Evolutionary conservation across 2,888 invertebrate genomes (phyloP).

Genomic region (Amaurobius ferox): DNA sequence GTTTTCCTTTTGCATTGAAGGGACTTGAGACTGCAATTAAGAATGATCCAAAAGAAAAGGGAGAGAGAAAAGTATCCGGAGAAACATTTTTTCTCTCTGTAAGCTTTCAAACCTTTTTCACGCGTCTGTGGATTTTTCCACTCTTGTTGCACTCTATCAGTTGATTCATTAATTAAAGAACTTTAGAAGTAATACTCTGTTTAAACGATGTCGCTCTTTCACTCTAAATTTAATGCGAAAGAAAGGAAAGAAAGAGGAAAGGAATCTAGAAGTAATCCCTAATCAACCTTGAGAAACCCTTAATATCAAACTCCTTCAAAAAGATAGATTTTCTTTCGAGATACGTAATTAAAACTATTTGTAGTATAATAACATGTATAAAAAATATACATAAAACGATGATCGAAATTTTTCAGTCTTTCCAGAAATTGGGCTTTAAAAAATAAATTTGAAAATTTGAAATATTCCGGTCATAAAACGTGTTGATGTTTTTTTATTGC

Average conservation of each 20-base stretch:
- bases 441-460: too few species aligned
- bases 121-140: slow-evolving; percentile 37
- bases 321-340: too few species aligned
- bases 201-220: slow-evolving; percentile 19
- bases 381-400: too few species aligned
- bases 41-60: slow-evolving; percentile 29
- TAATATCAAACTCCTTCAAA: too few species aligned
- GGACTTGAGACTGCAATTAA: slow-evolving; percentile 57
- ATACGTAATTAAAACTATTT: too few species aligned
- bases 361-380: too few species aligned
- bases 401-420: too few species aligned
- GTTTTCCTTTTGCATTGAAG: slow-evolving; percentile 26
- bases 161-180: slow-evolving; percentile 60
- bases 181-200: slow-evolving; percentile 31
- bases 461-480: too few species aligned
- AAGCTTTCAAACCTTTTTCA: slow-evolving; percentile 31
- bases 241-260: neutral
- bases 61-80: slow-evolving; percentile 6
- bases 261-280: neutral
- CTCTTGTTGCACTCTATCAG: slow-evolving; percentile 51
- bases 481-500: too few species aligned
- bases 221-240: neutral
- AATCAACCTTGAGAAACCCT: slow-evolving; percentile 6
- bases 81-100: slow-evolving; percentile 33
- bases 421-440: too few species aligned